phyloP scores from a whole-genome alignment of 2,113 vertebrate species.

The Chaetops frenatus region DNA sequence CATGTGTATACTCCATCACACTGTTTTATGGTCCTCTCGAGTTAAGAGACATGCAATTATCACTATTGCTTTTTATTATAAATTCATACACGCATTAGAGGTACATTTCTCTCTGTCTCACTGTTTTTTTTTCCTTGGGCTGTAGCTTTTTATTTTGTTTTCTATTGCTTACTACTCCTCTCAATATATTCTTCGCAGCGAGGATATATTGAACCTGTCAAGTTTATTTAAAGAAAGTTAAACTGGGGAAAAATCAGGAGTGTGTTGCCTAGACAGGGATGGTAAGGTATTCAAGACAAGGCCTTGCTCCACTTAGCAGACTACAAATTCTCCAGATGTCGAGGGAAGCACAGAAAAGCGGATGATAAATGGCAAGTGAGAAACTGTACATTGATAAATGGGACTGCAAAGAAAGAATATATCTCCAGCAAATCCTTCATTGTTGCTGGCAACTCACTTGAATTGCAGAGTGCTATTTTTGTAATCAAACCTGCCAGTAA shows the following conservation, averaged over 20 bases:
- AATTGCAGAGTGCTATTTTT: conserved; percentile 60
- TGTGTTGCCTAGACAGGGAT: background rate
- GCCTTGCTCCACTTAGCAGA: conserved; percentile 55
- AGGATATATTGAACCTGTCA: conserved; percentile 62
- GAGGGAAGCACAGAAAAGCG: conserved; percentile 53
- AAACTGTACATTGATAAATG: conserved; percentile 62
- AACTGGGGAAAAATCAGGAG: conserved; percentile 33
- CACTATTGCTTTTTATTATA: conserved; percentile 26
- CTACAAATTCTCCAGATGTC: conserved; percentile 62
- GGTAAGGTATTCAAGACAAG: conserved; percentile 51
- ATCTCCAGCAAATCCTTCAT: conserved; percentile 44
- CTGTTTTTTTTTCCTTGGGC: background rate
- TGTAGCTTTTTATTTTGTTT: conserved; percentile 13
- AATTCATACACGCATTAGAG: background rate
- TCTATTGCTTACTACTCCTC: background rate
- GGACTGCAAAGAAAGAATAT: conserved; percentile 32
- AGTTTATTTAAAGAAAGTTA: conserved; percentile 65
- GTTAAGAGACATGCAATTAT: conserved; percentile 41
- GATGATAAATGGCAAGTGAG: conserved; percentile 61
- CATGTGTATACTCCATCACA: background rate
- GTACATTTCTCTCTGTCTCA: background rate
- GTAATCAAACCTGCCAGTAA: conserved; percentile 53
- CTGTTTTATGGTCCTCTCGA: conserved; percentile 39
- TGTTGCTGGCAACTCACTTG: conserved; percentile 31
- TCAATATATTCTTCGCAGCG: conserved; percentile 1